Evolutionary conservation across 2,113 vertebrate genomes (phyloP).

Genomic region (Cricetomys ansorgei): DNA sequence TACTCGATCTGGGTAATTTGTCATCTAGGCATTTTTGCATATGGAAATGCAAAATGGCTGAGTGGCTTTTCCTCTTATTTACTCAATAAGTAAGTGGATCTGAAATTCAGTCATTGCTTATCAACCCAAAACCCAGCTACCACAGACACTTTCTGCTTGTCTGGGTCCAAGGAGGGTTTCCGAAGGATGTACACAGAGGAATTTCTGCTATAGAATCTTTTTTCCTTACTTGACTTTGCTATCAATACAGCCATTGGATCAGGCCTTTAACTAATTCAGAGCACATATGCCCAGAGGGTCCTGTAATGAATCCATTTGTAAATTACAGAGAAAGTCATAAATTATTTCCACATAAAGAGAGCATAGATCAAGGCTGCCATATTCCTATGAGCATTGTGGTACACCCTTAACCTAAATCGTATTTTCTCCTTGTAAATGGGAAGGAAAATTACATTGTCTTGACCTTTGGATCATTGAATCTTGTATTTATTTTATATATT

Average conservation of each 20-base stretch:
- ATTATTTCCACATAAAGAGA: slow-evolving; percentile 52
- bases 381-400: slow-evolving; percentile 32
- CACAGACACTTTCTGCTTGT: neutral
- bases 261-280: slow-evolving; percentile 53
- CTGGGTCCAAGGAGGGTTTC: neutral
- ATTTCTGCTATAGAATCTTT: slow-evolving; percentile 44
- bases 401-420: slow-evolving; percentile 47
- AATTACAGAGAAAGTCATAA: slow-evolving; percentile 59
- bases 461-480: slow-evolving; percentile 47
- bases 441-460: slow-evolving; percentile 67
- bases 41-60: neutral
- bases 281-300: slow-evolving; percentile 42
- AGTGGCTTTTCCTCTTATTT: slow-evolving; percentile 2
- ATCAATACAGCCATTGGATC: slow-evolving; percentile 58
- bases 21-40: slow-evolving; percentile 50
- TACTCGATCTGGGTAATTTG: neutral
- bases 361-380: slow-evolving; percentile 44
- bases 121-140: slow-evolving; percentile 4
- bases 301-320: slow-evolving; percentile 61
- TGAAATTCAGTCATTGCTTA: neutral
- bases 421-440: slow-evolving; percentile 56
- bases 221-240: slow-evolving; percentile 49
- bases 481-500: slow-evolving; percentile 61
- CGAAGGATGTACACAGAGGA: neutral
- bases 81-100: neutral